A percentile compares a stretch with the other conserved stretches of the same genome.
Evolutionary conservation across 1,140 invertebrate species (phyloP).

Genomic region (fruit fly (Drosophila melanogaster)): Release_6_plus_ISO1_MT NC_004354.4:1588501-1589000

Average conservation of each 20-base stretch:
- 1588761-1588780: slow-evolving; percentile 39
- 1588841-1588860: not conserved
- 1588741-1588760: slow-evolving; percentile 56
- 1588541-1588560: slow-evolving; percentile 77
- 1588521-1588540: slow-evolving; percentile 41
- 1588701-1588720: slow-evolving; percentile 37
- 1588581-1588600: slow-evolving; percentile 63
- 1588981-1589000: slow-evolving; percentile 16
- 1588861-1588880: slow-evolving; percentile 7
- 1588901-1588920: slow-evolving; percentile 70
- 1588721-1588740: slow-evolving; percentile 46
- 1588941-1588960: slow-evolving; percentile 1
- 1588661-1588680: slow-evolving; percentile 1
- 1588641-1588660: not conserved
- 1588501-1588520: not conserved
- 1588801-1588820: slow-evolving; percentile 48
- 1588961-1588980: slow-evolving; percentile 23
- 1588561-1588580: slow-evolving; percentile 70
- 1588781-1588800: slow-evolving; percentile 68
- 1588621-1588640: slow-evolving; percentile 65
- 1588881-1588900: slow-evolving; percentile 67
- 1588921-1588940: slow-evolving; percentile 74
- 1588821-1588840: slow-evolving; percentile 13
- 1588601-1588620: slow-evolving; percentile 72
- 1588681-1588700: slow-evolving; percentile 1